Conservation (phyloP, 2,113 vertebrate genomes). For the Nothocercus julius region DNA sequence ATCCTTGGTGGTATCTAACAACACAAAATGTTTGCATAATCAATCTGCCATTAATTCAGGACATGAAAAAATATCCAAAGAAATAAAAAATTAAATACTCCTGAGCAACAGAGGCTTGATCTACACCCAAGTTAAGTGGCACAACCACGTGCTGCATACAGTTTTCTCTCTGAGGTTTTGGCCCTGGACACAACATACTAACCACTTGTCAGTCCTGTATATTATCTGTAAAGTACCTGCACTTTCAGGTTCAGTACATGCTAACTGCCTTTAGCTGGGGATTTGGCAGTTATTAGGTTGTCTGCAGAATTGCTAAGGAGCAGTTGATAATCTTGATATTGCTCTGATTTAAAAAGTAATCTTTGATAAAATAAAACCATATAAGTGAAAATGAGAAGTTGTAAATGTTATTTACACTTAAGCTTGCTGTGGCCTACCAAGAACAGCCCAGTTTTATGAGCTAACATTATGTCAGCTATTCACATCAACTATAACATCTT, state of each 20-base stretch:
- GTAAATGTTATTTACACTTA: neutral
- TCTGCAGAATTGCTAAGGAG: neutral
- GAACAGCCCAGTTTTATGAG: neutral
- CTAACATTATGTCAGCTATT: neutral
- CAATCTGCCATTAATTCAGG: neutral
- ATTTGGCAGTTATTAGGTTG: neutral
- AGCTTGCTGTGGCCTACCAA: neutral
- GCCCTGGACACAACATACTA: neutral
- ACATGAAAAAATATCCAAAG: neutral
- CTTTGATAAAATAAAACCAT: neutral
- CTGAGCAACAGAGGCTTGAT: neutral
- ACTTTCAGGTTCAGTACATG: neutral
- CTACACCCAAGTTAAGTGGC: neutral
- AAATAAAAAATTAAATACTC: neutral
- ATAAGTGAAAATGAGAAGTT: neutral
- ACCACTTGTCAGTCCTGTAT: neutral
- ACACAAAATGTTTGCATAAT: neutral
- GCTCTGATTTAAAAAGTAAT: neutral
- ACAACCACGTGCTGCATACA: neutral
- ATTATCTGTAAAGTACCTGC: neutral
- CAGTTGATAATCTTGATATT: neutral
- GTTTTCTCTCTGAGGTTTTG: neutral
- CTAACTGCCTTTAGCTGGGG: neutral
- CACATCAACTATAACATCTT: neutral
- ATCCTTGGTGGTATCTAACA: rapidly evolving